These are phyloP conservation scores for Drosophila antonietae DNA, from an alignment of 2,888 invertebrate genomes.

Conservation along the genomic window DNA sequence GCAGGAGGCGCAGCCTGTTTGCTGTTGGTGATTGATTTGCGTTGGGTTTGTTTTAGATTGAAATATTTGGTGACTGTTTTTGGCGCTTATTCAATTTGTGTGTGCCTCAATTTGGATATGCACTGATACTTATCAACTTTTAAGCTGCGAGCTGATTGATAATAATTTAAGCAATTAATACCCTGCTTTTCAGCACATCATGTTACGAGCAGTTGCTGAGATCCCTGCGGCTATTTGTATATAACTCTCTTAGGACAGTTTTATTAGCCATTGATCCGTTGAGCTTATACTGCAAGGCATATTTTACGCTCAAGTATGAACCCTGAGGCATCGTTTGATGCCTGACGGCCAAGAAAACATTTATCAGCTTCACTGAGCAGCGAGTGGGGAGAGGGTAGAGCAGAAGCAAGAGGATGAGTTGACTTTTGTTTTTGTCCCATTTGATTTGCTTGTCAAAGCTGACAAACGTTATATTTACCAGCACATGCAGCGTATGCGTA, in stretches of 20 bases:
- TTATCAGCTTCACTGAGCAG: slow-evolving; percentile 39
- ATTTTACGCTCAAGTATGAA: slow-evolving; percentile 11
- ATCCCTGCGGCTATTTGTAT: no score
- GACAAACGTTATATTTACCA: slow-evolving; percentile 32
- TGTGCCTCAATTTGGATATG: slow-evolving; percentile 3
- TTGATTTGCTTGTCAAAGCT: slow-evolving; percentile 66
- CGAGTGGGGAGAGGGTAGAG: background rate
- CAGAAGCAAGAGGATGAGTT: background rate
- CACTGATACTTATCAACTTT: background rate
- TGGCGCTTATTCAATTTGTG: slow-evolving; percentile 7
- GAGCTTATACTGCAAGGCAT: slow-evolving; percentile 11
- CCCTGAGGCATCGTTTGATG: background rate
- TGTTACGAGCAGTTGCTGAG: background rate
- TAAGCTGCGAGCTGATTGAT: background rate
- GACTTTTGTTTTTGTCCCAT: slow-evolving; percentile 56
- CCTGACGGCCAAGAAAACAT: slow-evolving; percentile 41
- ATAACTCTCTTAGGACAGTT: slow-evolving; percentile 1
- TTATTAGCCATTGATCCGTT: slow-evolving; percentile 5
- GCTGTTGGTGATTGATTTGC: slow-evolving; percentile 56
- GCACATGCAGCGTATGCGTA: slow-evolving; percentile 65
- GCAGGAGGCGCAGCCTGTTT: slow-evolving; percentile 24
- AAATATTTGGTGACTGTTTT: slow-evolving; percentile 1
- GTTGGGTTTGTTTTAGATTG: slow-evolving; percentile 8
- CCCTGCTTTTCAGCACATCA: background rate
- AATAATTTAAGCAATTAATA: slow-evolving; percentile 9